phyloP scores from a whole-genome alignment of 2,797 vertebrate genomes.

The Choloepus didactylus region DNA sequence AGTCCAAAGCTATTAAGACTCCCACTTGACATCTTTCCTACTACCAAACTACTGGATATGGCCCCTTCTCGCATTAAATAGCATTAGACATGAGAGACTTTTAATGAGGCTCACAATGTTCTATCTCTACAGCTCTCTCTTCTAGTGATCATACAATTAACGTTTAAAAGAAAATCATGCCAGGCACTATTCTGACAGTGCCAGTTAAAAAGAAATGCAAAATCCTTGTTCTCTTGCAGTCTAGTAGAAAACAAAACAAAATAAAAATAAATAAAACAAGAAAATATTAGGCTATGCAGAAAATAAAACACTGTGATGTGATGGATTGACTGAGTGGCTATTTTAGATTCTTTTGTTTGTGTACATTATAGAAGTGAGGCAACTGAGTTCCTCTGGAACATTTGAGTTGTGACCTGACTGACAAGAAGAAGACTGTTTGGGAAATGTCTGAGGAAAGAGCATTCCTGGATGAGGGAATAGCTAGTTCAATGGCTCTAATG shows the following conservation, averaged over 20 bases:
- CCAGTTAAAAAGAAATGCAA: constrained; percentile 55
- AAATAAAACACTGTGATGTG: background rate
- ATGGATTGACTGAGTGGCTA: background rate
- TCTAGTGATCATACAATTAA: background rate
- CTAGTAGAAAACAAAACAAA: background rate
- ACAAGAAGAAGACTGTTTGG: background rate
- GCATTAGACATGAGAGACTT: constrained; percentile 32
- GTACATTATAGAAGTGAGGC: background rate
- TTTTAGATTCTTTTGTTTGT: constrained; percentile 47
- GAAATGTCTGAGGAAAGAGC: background rate
- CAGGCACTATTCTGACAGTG: constrained; percentile 31
- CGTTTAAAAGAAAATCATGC: constrained; percentile 62
- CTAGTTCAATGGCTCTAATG: background rate
- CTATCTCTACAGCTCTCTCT: constrained; percentile 54
- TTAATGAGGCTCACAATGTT: constrained; percentile 48
- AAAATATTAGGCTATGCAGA: constrained; percentile 18
- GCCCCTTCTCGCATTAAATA: constrained; percentile 49
- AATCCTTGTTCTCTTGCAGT: constrained; percentile 14
- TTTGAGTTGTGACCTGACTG: constrained; percentile 51
- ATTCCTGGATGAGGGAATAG: background rate
- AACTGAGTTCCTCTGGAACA: background rate
- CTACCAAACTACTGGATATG: constrained; percentile 45
- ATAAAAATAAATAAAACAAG: constrained; percentile 49
- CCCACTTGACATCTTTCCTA: constrained; percentile 25
- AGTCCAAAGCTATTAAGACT: constrained; percentile 58